Base-by-base conservation (phyloP, 2,888 invertebrate species). In the Agrotis ipsilon region DNA sequence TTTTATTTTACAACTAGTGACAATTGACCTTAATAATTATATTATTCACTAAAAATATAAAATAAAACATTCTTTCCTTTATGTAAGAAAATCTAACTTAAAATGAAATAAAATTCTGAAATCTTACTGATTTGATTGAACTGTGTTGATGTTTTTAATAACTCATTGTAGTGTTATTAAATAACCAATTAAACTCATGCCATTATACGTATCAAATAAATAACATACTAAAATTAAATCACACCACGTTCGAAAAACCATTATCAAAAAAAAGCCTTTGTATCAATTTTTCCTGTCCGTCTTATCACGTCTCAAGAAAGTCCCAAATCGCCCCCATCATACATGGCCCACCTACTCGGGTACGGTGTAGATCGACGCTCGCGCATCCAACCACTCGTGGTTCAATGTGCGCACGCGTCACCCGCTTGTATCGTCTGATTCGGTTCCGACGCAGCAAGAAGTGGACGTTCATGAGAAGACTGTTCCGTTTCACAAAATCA, bases 371-470 rank as follows among this genome's bases (percentile, higher is more conserved):
- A 61, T 65, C 69, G 64, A 54, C 68, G 72, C 58, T 2, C 16
- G 74, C 76, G 73, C 73, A 71, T 72, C 72, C 62, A 60, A 86
- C 58, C 86, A 85, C 59, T 85, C 43, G 54, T 16, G 43, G 45
- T 65, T 85, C 75, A 87, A 94, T 94, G 94, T 94, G 95, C 94
- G 93, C 86, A 62, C 87, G 93, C 88, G 92, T 84, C 64, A 77
- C 89, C 49, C 91, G 92, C 70, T 78, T 94, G 43, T 92, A 87
- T 80, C 84, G 89, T 32, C 80, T 94, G 54, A 93, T 92, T 91
- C 85, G 91, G 45, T 75, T 94, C 65, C 85, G 87, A 68, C 88
- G 92, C 2, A 90, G 85, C 54, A 89, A 88, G 68, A 88, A 87
- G 75, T 91, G 85, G 72, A 87, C 82, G 66, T 80, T 92, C 59